A percentile compares a stretch with the other conserved stretches of the same genome.
These are phyloP conservation scores for Lepidurus apus DNA, from an alignment of 1,140 invertebrate genomes.

Conservation along the genomic window DNA sequence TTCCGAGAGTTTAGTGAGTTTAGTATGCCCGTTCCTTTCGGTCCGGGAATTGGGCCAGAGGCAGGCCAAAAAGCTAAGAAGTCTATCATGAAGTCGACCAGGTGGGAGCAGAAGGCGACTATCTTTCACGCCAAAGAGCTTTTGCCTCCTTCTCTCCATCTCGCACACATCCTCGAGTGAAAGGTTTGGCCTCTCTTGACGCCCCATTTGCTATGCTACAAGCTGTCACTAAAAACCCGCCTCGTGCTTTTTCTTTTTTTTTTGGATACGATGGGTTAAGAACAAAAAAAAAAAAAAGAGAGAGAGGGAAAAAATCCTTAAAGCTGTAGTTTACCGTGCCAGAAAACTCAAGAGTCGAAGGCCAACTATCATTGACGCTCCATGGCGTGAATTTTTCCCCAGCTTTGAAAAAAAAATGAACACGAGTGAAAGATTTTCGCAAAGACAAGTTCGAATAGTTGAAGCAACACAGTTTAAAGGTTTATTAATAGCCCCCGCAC, in stretches of 20 bases:
- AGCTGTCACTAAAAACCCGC: slow-evolving; percentile 6
- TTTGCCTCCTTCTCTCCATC: not conserved
- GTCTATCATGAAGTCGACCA: slow-evolving; percentile 13
- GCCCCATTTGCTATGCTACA: slow-evolving; percentile 14
- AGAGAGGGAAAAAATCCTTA: not conserved
- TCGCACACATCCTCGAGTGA: slow-evolving; percentile 3
- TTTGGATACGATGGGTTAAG: not conserved
- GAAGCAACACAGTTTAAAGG: not conserved
- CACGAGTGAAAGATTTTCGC: not conserved
- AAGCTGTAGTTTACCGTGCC: not conserved
- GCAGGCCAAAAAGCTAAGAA: not conserved
- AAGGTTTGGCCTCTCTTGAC: slow-evolving; percentile 18
- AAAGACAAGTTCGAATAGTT: not conserved
- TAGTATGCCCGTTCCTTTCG: not conserved
- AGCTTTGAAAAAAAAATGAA: not conserved
- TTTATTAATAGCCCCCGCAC: not conserved
- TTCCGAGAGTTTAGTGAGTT: not conserved
- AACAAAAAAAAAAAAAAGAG: not conserved
- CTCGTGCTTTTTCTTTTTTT: slow-evolving; percentile 4
- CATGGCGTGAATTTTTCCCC: not conserved
- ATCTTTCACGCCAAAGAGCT: slow-evolving; percentile 19
- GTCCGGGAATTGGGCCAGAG: not conserved
- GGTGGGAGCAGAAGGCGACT: slow-evolving; percentile 11
- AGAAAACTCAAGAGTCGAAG: not conserved
- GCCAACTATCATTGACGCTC: not conserved